Evolutionary conservation across 2,797 vertebrate species (phyloP).

Genomic region (Streptopelia turtur): DNA sequence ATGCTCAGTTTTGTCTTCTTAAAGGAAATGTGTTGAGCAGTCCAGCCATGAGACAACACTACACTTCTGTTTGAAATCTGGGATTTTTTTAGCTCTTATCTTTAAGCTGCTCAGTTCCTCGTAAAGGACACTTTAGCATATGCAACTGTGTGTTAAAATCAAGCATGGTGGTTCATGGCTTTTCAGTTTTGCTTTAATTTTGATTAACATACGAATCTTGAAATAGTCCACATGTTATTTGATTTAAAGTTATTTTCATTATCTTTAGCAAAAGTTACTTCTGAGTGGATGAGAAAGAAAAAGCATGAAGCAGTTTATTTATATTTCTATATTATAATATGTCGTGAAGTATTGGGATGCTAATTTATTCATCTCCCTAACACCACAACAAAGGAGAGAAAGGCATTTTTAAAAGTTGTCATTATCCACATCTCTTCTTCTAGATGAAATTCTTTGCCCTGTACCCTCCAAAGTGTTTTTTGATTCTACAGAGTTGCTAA

Average conservation of each 20-base stretch:
- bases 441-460: neutral
- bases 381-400: neutral
- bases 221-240: neutral
- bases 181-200: neutral
- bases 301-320: neutral
- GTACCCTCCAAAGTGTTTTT: neutral
- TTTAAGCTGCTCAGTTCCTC: neutral
- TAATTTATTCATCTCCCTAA: neutral
- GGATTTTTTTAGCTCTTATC: neutral
- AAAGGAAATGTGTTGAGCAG: neutral
- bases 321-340: neutral
- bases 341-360: neutral
- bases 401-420: neutral
- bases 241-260: neutral
- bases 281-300: neutral
- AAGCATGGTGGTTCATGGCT: neutral
- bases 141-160: neutral
- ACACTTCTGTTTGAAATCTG: neutral
- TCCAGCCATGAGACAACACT: neutral
- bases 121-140: neutral
- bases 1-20: neutral
- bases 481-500: neutral
- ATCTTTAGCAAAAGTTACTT: neutral
- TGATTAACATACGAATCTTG: neutral
- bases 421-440: neutral